Evolutionary conservation across 2,888 invertebrate genomes (phyloP), one percentile per base, ranked within the genome.

Genomic region (Eupithecia insigniata): DNA sequence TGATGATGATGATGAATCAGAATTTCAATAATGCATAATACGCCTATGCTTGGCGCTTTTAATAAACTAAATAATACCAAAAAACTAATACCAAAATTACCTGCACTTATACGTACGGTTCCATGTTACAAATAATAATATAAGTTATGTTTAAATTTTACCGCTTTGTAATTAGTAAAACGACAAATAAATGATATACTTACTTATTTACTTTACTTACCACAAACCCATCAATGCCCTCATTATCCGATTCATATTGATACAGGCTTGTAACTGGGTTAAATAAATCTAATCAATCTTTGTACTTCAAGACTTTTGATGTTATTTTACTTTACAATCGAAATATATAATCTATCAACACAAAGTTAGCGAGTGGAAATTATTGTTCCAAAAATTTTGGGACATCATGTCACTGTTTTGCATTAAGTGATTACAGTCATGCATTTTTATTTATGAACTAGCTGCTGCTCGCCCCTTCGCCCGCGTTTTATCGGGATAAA

Each of bases 201-300:
- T n/a, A n/a, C n/a, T n/a, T n/a, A n/a, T n/a, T n/a, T n/a, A n/a
- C n/a, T n/a, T n/a, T n/a, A n/a, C n/a, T n/a, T n/a, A n/a, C 34
- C 34, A n/a, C 64, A 14, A 26, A 39, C 32, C 36, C 22, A 22
- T 36, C n/a, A 8, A 22, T 26, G 36, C 7, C 26, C 34, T 64
- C 14, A 64, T 39, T 64, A 39, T 36, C 36, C 36, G 34, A n/a
- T 51, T 66, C 34, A 46, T 43, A 66, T 46, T 46, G 46, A 66
- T 18, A 66, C 39, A 66, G 28, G 10, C 8, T 46, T 18, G 30
- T 16, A 46, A 46, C 46, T 66, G 66, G 39, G 66, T 66, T 46
- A 39, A 46, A 46, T 30, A 46, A 30, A 16, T 7, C 22, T 22
- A 34, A 22, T 64, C 36, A 62, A 34, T 34, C 22, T 34, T 62